These are phyloP conservation scores for Chiloscyllium punctatum DNA, from an alignment of 2,797 vertebrate genomes.

Conservation along the genomic window DNA sequence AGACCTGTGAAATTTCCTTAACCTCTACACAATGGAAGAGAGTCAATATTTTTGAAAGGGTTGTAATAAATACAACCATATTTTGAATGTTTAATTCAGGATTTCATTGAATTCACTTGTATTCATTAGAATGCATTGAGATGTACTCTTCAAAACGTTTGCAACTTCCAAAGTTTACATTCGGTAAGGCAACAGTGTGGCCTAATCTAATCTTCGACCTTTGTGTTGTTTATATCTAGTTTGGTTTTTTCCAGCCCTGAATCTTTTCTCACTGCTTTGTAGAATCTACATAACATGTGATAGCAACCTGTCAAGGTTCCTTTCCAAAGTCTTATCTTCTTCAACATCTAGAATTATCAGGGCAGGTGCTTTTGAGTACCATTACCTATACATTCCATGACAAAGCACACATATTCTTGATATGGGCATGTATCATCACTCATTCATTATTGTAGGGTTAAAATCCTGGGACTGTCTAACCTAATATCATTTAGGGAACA, in stretches of 20 bases:
- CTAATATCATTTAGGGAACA: background rate
- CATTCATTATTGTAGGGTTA: background rate
- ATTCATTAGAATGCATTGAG: background rate
- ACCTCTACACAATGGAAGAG: background rate
- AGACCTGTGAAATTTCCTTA: background rate
- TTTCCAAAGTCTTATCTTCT: background rate
- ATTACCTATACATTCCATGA: background rate
- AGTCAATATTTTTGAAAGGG: background rate
- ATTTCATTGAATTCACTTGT: background rate
- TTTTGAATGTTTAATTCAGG: background rate
- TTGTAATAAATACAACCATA: background rate
- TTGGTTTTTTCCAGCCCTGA: background rate
- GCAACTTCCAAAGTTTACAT: background rate
- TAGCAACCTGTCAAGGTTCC: background rate
- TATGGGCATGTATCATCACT: background rate
- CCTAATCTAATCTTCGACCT: background rate
- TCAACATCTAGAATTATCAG: background rate
- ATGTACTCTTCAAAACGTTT: background rate
- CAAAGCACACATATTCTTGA: background rate
- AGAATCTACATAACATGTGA: background rate
- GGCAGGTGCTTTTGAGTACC: background rate
- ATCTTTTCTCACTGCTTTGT: background rate
- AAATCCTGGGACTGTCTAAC: background rate
- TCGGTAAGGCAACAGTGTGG: background rate
- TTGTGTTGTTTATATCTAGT: background rate